Evolutionary conservation across 2,888 invertebrate genomes (phyloP).

Genomic region (Himalopsyche kuldschensis): DNA sequence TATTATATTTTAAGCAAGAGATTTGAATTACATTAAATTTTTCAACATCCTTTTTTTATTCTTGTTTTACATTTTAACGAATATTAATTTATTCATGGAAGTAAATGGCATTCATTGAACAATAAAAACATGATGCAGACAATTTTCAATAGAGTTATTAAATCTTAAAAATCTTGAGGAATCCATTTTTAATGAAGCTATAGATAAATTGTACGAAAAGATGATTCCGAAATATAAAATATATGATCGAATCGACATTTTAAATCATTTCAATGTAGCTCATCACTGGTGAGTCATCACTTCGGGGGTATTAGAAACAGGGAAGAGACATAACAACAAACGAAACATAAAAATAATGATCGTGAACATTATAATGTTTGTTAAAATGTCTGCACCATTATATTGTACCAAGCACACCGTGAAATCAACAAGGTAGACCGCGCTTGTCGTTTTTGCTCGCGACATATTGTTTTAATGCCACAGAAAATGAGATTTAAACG

Average conservation of each 20-base stretch:
- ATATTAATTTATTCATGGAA: not conserved
- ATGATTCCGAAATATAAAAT: too few relatives aligned
- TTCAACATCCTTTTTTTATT: not conserved
- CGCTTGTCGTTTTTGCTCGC: constrained; percentile 10
- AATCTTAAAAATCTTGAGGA: too few relatives aligned
- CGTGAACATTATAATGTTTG: constrained; percentile 23
- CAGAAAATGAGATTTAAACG: not conserved
- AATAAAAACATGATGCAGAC: not conserved
- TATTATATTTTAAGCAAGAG: constrained; percentile 4
- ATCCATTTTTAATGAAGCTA: too few relatives aligned
- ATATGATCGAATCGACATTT: too few relatives aligned
- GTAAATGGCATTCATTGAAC: not conserved
- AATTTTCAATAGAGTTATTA: not conserved
- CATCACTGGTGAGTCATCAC: not conserved
- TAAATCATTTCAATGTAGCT: not conserved
- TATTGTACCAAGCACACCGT: constrained; percentile 23
- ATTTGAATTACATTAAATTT: not conserved
- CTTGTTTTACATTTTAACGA: not conserved
- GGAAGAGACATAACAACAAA: constrained; percentile 1
- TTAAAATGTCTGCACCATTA: constrained; percentile 30
- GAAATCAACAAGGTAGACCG: constrained; percentile 27
- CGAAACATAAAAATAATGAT: constrained; percentile 26
- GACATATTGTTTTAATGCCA: constrained; percentile 25
- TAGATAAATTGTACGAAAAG: too few relatives aligned
- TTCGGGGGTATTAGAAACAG: not conserved